Percentiles rank a stretch among this genome's conserved stretches.
Conservation (phyloP, 2,888 invertebrate species). For the Trichacis sp. region DNA sequence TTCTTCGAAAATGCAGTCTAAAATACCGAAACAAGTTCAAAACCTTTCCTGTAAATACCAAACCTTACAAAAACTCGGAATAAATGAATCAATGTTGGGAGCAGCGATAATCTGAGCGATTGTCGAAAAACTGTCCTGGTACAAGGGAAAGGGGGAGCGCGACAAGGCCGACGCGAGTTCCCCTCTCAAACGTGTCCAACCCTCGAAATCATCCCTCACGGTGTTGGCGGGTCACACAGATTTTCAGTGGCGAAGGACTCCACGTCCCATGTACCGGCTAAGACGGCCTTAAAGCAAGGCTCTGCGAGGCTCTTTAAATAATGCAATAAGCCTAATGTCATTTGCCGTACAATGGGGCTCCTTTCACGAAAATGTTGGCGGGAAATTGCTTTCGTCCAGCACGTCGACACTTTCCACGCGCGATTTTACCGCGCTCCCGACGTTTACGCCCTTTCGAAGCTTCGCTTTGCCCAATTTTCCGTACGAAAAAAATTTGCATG, state of each 20-base stretch:
- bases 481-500: background rate
- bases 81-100: slow-evolving; percentile 32
- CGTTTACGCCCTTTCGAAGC: background rate
- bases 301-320: slow-evolving; percentile 69
- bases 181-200: slow-evolving; percentile 22
- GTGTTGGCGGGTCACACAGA: slow-evolving; percentile 38
- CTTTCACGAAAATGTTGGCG: slow-evolving; percentile 48
- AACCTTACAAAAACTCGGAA: too few species aligned
- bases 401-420: slow-evolving; percentile 42
- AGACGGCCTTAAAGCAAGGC: slow-evolving; percentile 54
- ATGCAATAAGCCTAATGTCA: slow-evolving; percentile 67
- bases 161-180: slow-evolving; percentile 31
- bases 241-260: slow-evolving; percentile 47
- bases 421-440: slow-evolving; percentile 19
- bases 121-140: slow-evolving; percentile 33
- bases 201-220: slow-evolving; percentile 45
- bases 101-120: slow-evolving; percentile 16
- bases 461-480: background rate
- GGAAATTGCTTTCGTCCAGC: slow-evolving; percentile 52
- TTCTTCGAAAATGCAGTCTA: too few species aligned
- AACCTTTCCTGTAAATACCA: too few species aligned
- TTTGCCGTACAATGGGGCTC: slow-evolving; percentile 62
- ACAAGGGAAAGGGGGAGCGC: background rate
- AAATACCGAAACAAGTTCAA: too few species aligned
- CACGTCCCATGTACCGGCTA: slow-evolving; percentile 41